phyloP scores from a whole-genome alignment of 2,113 vertebrate genomes.

The Lipotes vexillifer region DNA sequence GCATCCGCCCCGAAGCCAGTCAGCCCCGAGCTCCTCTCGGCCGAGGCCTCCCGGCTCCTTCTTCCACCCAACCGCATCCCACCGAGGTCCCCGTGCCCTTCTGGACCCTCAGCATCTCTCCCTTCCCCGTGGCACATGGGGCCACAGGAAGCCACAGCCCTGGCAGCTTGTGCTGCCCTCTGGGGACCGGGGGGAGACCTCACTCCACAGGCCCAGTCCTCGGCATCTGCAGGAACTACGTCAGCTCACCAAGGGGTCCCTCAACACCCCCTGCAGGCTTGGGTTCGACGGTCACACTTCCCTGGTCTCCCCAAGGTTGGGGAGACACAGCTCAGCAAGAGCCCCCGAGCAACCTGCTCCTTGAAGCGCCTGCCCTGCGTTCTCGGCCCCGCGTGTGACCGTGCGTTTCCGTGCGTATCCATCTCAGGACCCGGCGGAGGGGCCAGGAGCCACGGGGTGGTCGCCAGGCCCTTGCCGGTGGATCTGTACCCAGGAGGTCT shows the following conservation, averaged over 20 bases:
- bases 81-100: neutral
- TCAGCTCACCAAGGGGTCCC: neutral
- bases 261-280: neutral
- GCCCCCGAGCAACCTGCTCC: neutral
- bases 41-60: neutral
- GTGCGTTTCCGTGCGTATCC: too few relatives aligned
- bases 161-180: neutral
- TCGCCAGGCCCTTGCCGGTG: neutral
- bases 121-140: neutral
- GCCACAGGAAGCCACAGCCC: neutral
- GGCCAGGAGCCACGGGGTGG: neutral
- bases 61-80: rapidly evolving
- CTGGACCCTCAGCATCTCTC: neutral
- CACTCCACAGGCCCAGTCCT: neutral
- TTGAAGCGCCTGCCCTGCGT: rapidly evolving
- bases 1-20: neutral
- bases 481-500: neutral
- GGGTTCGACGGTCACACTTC: neutral
- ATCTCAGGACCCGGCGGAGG: too few relatives aligned
- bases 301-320: neutral
- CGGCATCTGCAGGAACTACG: neutral
- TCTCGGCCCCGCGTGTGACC: too few relatives aligned
- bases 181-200: neutral
- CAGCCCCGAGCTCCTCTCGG: neutral
- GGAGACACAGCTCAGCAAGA: too few relatives aligned